Evolutionary conservation across 2,888 invertebrate genomes (phyloP).

Genomic region (Eristalinus sepulchralis): DNA sequence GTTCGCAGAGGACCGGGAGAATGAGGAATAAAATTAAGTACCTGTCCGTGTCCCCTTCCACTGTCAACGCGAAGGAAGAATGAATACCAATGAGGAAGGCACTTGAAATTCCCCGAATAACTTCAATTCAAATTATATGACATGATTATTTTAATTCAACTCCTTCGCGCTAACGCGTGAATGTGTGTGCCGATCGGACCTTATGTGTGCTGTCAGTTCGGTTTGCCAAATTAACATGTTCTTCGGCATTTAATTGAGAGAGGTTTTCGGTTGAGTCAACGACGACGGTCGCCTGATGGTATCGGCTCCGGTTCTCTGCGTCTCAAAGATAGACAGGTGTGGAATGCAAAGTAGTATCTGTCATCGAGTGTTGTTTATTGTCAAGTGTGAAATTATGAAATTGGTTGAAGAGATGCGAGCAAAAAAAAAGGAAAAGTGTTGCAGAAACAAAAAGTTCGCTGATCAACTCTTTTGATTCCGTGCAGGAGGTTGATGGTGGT

Average conservation of each 20-base stretch:
- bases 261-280: background rate
- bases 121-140: slow-evolving; percentile 58
- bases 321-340: slow-evolving; percentile 52
- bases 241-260: slow-evolving; percentile 52
- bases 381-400: slow-evolving; percentile 38
- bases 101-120: slow-evolving; percentile 63
- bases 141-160: slow-evolving; percentile 55
- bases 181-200: background rate
- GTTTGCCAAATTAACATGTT: slow-evolving; percentile 67
- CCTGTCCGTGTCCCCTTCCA: slow-evolving; percentile 32
- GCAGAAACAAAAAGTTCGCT: slow-evolving; percentile 29
- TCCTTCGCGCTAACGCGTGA: background rate
- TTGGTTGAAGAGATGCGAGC: background rate
- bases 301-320: slow-evolving; percentile 27
- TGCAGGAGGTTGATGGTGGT: too few species aligned
- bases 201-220: slow-evolving; percentile 53
- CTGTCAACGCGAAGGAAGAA: slow-evolving; percentile 48
- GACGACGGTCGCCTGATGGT: slow-evolving; percentile 11
- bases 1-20: background rate
- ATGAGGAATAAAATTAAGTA: slow-evolving; percentile 44
- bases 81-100: slow-evolving; percentile 55
- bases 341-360: slow-evolving; percentile 66
- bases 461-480: slow-evolving; percentile 33
- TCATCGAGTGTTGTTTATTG: slow-evolving; percentile 52
- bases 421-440: slow-evolving; percentile 1